A percentile compares a stretch with the other conserved stretches of the same genome.
Conservation (phyloP, 2,888 invertebrate genomes). For the Pristionchus arcanus region DNA sequence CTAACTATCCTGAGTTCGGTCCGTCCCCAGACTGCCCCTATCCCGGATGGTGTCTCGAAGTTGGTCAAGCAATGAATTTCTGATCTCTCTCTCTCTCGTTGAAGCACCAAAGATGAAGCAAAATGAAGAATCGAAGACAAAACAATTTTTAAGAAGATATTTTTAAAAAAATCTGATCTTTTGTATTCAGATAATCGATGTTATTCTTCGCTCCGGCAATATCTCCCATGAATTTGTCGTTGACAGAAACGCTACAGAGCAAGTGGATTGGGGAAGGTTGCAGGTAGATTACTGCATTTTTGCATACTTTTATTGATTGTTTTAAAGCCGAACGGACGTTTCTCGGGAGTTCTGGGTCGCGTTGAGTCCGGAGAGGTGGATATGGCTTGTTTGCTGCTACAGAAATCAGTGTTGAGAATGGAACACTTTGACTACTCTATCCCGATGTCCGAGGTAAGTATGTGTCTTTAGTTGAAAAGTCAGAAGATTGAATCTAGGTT, state of each 20-base stretch:
- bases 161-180: too few species aligned
- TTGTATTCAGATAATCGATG: not conserved
- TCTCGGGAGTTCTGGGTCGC: constrained; percentile 10
- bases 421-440: constrained; percentile 3
- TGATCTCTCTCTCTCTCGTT: too few species aligned
- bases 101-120: too few species aligned
- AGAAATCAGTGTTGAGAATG: not conserved
- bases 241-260: not conserved
- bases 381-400: not conserved
- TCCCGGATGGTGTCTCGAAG: constrained; percentile 40
- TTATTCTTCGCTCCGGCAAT: not conserved
- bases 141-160: not conserved
- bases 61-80: too few species aligned
- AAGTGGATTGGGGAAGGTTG: not conserved
- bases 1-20: not conserved
- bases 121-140: too few species aligned
- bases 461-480: not conserved
- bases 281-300: not conserved
- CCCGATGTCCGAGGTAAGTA: not conserved
- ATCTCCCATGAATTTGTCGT: constrained; percentile 5
- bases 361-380: constrained; percentile 27
- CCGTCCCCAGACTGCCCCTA: not conserved
- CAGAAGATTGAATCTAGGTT: not conserved
- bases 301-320: too few species aligned
- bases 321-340: not conserved